Evolutionary conservation across 2,113 vertebrate genomes (phyloP), one percentile per base, ranked within the genome.

Genomic region (Carollia perspicillata): DNA sequence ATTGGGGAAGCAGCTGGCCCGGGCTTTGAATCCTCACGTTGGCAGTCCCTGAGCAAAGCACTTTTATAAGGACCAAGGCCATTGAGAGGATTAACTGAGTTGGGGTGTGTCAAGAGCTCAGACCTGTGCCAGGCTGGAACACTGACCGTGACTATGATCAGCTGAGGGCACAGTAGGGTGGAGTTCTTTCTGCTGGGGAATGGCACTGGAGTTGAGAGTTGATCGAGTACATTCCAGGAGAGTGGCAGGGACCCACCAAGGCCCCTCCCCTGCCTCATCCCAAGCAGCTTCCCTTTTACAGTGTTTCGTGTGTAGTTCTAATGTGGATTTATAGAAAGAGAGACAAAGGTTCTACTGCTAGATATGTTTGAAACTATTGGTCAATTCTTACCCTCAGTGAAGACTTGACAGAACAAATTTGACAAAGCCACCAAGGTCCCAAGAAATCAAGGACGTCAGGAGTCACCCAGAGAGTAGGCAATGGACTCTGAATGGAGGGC

Each of bases 241-340:
- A 51, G 42, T 42, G 28, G 58, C 14, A 55, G 18, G 66, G 20
- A 40, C 28, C 6, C 65, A 1, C 40, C 4, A 77, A 78, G 53
- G 20, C 3, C 4, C n/a, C 16, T 40, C 7, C 12, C 3, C 17
- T n/a, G 30, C 42, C 16, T 2, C 47, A 51, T 11, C 47, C 3
- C 17, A 42, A 53, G 86, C 35, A 37, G 17, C 2, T 79, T 7
- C 37, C 47, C 88, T n/a, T 49, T 37, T 11, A 18, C 17, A 26
- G 5, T 63, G 35, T 72, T 33, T 3, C 0, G 0, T 0, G 2
- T 5, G 16, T 22, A 7, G 11, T 35, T 90, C 44, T 17, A 17
- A n/a, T 0, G 18, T 1, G 17, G 69, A 10, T 3, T 6, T 51
- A 2, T 0, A 63, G 8, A 33, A 9, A 60, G 9, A 28, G 85